These are phyloP conservation scores for Sialia sialis DNA, from an alignment of 2,113 vertebrate genomes.

Conservation along the genomic window DNA sequence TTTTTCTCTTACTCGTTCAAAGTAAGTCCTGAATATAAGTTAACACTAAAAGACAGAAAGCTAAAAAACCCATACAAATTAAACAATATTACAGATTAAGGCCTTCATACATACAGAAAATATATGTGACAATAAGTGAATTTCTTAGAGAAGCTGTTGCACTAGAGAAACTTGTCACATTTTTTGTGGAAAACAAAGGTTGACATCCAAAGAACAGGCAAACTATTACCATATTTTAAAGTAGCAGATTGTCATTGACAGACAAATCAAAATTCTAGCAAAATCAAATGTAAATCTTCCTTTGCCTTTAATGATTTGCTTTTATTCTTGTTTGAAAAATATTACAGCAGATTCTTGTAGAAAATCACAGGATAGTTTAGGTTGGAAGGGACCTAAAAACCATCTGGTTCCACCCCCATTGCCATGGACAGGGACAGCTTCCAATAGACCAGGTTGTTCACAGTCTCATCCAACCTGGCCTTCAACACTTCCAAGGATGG, in stretches of 20 bases:
- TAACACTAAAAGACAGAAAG: background rate
- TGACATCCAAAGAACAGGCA: background rate
- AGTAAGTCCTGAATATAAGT: background rate
- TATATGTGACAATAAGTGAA: background rate
- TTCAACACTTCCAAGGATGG: background rate
- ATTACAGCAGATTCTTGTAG: background rate
- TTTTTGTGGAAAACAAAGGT: background rate
- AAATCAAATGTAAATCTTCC: background rate
- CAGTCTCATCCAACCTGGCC: background rate
- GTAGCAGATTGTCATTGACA: background rate
- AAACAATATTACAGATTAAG: background rate
- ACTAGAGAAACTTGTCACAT: background rate
- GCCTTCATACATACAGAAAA: background rate
- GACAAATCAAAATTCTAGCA: background rate
- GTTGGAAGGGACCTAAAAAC: background rate
- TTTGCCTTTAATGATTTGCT: background rate
- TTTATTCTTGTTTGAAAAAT: background rate
- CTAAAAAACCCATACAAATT: background rate
- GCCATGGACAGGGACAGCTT: background rate
- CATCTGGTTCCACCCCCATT: background rate
- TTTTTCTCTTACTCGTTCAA: background rate
- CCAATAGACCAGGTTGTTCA: background rate
- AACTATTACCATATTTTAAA: background rate
- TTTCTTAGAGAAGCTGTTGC: background rate
- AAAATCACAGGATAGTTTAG: background rate